These are phyloP conservation scores for Anoplolepis gracilipes DNA, from an alignment of 1,140 invertebrate species.

Conservation along the genomic window DNA sequence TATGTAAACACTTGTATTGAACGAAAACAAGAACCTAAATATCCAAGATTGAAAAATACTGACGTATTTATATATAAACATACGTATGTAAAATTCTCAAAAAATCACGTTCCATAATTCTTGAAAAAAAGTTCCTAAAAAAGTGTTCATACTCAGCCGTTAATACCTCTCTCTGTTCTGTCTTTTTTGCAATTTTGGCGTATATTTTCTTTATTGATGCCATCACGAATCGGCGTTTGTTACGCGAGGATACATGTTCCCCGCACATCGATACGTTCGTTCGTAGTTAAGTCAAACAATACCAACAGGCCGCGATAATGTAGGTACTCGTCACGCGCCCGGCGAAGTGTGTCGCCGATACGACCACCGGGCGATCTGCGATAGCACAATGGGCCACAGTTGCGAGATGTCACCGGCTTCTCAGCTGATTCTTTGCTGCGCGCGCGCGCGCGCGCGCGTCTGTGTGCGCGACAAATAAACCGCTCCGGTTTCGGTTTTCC, in stretches of 20 bases:
- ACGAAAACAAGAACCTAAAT: too few species aligned
- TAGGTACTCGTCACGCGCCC: conserved; percentile 56
- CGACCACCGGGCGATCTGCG: conserved; percentile 63
- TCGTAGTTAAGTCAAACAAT: conserved; percentile 73
- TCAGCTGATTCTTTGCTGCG: conserved; percentile 23
- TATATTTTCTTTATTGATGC: neutral
- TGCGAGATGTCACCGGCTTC: conserved; percentile 32
- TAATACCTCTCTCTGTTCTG: neutral
- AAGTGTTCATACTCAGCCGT: too few species aligned
- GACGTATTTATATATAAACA: too few species aligned
- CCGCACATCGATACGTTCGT: conserved; percentile 64
- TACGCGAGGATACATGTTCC: conserved; percentile 68
- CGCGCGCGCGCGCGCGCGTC: too few species aligned
- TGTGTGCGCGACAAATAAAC: neutral
- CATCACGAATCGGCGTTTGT: conserved; percentile 42
- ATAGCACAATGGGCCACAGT: conserved; percentile 50
- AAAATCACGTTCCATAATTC: too few species aligned
- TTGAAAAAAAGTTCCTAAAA: too few species aligned
- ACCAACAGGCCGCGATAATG: conserved; percentile 68
- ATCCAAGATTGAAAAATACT: too few species aligned
- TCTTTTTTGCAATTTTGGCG: neutral
- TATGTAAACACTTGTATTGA: too few species aligned
- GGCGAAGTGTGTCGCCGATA: conserved; percentile 62
- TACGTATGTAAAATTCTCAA: too few species aligned
- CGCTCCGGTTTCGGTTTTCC: neutral